phyloP scores from a whole-genome alignment of 1,140 invertebrate species.

The Scaptodrosophila lebanonensis region DNA sequence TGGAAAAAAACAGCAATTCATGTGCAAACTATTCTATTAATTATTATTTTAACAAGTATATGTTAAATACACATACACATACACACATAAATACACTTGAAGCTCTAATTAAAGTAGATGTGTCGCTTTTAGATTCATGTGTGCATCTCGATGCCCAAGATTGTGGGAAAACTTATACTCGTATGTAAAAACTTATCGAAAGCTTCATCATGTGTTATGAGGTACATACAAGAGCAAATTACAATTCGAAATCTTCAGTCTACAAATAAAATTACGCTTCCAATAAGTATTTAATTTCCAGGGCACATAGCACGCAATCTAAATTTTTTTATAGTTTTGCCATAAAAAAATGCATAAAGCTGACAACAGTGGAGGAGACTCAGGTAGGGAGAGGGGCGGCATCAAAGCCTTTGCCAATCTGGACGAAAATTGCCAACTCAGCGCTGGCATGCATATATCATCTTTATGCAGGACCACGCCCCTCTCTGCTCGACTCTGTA shows the following conservation, averaged over 20 bases:
- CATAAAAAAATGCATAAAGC: constrained; percentile 67
- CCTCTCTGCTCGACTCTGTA: constrained; percentile 71
- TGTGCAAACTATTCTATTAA: too few relatives aligned
- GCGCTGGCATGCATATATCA: constrained; percentile 71
- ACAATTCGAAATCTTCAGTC: constrained; percentile 28
- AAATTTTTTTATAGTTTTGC: constrained; percentile 66
- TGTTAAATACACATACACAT: too few relatives aligned
- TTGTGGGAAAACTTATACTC: too few relatives aligned
- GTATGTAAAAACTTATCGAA: too few relatives aligned
- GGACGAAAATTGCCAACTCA: constrained; percentile 73
- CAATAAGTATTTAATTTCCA: constrained; percentile 59
- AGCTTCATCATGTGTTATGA: too few relatives aligned
- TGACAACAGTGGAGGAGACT: constrained; percentile 28
- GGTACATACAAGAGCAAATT: constrained; percentile 41
- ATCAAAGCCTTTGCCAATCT: constrained; percentile 51
- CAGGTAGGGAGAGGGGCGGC: constrained; percentile 5
- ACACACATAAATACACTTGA: too few relatives aligned
- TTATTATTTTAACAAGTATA: too few relatives aligned
- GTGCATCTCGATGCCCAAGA: too few relatives aligned
- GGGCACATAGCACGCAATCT: constrained; percentile 45
- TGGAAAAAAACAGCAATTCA: too few relatives aligned
- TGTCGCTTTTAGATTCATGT: too few relatives aligned
- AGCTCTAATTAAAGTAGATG: too few relatives aligned
- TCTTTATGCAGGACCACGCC: constrained; percentile 74
- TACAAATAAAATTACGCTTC: constrained; percentile 10